Evolutionary conservation across 2,113 vertebrate species (phyloP).

Genomic region (Nanger granti): DNA sequence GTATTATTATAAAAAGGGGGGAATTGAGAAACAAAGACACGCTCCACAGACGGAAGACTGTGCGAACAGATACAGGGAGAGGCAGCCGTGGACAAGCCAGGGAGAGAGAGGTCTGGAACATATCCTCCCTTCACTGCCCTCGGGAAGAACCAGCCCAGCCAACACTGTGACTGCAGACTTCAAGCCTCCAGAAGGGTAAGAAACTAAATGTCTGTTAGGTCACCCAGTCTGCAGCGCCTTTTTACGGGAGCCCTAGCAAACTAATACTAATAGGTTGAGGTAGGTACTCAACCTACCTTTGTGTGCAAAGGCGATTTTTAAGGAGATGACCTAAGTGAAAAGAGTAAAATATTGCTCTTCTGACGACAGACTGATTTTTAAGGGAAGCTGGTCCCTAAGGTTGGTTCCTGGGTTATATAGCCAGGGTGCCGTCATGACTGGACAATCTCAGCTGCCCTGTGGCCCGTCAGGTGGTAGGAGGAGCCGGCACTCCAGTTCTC

Average conservation of each 20-base stretch:
- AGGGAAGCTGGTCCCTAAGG: neutral
- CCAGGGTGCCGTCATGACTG: neutral
- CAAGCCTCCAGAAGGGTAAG: neutral
- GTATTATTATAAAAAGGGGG: neutral
- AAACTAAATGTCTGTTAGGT: neutral
- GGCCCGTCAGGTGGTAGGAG: rapidly evolving
- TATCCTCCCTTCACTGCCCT: neutral
- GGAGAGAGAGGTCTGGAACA: neutral
- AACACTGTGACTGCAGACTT: neutral
- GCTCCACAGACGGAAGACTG: neutral
- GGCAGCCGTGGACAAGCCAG: neutral
- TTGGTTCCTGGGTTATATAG: neutral
- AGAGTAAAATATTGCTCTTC: neutral
- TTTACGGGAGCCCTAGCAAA: neutral
- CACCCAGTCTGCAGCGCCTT: too few species aligned
- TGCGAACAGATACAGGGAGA: rapidly evolving
- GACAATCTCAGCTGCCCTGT: rapidly evolving
- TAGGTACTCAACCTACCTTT: neutral
- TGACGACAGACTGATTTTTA: neutral
- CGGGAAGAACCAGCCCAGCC: neutral
- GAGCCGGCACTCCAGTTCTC: rapidly evolving
- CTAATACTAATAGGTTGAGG: too few species aligned
- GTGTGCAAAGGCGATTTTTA: neutral
- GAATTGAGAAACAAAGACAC: neutral
- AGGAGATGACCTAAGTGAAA: neutral